phyloP scores from a whole-genome alignment of 2,797 vertebrate species.

The Huso huso region DNA sequence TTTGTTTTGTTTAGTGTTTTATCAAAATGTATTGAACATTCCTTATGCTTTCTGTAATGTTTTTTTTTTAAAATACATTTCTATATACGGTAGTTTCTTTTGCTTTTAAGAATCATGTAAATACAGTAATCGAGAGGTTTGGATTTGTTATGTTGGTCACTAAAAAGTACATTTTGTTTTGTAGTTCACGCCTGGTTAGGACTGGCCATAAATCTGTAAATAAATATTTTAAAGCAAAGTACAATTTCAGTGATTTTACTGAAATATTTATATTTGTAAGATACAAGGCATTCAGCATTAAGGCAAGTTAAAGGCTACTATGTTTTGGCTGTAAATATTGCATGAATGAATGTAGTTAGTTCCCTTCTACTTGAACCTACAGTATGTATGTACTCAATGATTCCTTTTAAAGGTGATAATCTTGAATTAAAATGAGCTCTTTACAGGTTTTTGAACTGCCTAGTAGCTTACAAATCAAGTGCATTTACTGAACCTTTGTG shows the following conservation, averaged over 20 bases:
- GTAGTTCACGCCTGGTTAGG: neutral
- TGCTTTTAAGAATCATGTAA: neutral
- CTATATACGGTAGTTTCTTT: no score
- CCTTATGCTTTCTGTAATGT: neutral
- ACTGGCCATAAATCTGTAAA: neutral
- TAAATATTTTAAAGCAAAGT: neutral
- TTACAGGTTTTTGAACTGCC: no score
- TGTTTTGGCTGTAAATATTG: constrained; percentile 7
- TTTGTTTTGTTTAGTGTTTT: neutral
- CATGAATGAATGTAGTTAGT: neutral
- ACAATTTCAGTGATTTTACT: neutral
- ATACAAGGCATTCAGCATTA: neutral
- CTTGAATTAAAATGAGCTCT: no score
- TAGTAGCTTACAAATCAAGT: no score
- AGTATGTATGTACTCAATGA: no score
- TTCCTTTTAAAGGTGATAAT: no score
- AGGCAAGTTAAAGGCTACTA: neutral
- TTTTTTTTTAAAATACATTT: neutral
- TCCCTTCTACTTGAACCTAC: neutral
- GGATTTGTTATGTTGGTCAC: neutral
- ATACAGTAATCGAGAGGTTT: neutral
- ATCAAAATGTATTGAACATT: neutral
- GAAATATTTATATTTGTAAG: neutral
- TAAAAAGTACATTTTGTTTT: neutral
- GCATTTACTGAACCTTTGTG: no score